Evolutionary conservation across 2,797 vertebrate genomes (phyloP).

Genomic region (Smutsia temminckii): DNA sequence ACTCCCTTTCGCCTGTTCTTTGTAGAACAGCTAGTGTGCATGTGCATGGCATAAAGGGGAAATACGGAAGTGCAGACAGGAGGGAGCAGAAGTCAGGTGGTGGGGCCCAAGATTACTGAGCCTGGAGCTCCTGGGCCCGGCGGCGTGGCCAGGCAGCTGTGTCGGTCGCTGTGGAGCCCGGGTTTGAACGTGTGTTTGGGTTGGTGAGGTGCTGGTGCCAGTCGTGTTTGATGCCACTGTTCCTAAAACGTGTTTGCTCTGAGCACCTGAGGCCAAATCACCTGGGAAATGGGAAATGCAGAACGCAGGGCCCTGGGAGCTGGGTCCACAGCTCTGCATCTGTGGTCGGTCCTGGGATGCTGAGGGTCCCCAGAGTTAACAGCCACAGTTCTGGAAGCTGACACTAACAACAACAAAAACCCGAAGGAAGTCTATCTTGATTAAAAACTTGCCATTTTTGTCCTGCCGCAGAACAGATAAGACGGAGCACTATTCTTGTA

Average conservation of each 20-base stretch:
- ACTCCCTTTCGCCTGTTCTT: neutral
- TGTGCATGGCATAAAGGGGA: neutral
- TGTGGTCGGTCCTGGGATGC: accelerated
- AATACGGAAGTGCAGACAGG: neutral
- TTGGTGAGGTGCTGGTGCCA: neutral
- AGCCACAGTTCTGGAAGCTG: neutral
- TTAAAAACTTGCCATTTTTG: neutral
- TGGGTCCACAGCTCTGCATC: neutral
- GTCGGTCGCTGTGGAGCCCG: neutral
- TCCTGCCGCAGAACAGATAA: neutral
- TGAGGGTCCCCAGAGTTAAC: neutral
- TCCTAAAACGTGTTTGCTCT: accelerated
- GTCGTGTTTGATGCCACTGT: accelerated
- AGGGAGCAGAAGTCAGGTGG: neutral
- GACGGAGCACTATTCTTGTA: accelerated
- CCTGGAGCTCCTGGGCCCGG: neutral
- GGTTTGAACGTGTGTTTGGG: neutral
- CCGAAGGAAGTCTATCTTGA: neutral
- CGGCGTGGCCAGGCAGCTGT: accelerated
- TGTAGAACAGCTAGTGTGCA: neutral
- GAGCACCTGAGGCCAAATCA: neutral
- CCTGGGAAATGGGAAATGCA: neutral
- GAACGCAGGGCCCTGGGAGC: no score
- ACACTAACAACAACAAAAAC: neutral
- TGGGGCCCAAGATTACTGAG: neutral